Percentiles rank a stretch among this genome's conserved stretches.
These are phyloP conservation scores for Laterallus jamaicensis DNA, from an alignment of 2,113 vertebrate species.

Conservation along the genomic window DNA sequence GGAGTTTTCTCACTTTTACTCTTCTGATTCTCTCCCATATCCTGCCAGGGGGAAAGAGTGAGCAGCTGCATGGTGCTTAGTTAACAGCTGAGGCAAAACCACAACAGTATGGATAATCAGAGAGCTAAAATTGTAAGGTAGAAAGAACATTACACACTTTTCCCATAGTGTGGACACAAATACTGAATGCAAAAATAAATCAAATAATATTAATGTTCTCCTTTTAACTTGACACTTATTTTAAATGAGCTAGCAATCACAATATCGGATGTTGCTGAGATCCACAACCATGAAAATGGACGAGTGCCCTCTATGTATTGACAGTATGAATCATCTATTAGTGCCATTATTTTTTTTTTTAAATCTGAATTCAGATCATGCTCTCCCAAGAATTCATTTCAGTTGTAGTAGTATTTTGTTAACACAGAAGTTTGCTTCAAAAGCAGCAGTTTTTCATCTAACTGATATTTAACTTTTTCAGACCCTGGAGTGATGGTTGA, in stretches of 20 bases:
- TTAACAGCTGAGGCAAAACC: no score
- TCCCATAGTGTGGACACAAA: neutral
- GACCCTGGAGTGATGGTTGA: rapidly evolving
- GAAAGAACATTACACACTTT: neutral
- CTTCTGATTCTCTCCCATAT: no score
- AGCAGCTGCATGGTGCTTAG: no score
- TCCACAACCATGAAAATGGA: neutral
- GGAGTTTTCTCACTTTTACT: no score
- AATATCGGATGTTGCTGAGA: neutral
- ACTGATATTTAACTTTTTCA: neutral
- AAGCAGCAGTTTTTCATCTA: neutral
- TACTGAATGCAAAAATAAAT: neutral
- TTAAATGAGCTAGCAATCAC: neutral
- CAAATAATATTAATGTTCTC: neutral
- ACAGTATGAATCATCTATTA: neutral
- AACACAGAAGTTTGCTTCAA: neutral
- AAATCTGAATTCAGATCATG: neutral
- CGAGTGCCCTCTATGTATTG: neutral
- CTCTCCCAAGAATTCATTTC: neutral
- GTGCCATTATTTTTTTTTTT: neutral
- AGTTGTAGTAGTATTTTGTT: neutral
- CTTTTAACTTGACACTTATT: neutral
- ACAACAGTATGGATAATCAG: neutral
- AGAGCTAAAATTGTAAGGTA: neutral
- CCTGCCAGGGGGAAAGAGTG: no score